Evolutionary conservation across 2,888 invertebrate species (phyloP).

Genomic region (Sarcophaga rosellei): DNA sequence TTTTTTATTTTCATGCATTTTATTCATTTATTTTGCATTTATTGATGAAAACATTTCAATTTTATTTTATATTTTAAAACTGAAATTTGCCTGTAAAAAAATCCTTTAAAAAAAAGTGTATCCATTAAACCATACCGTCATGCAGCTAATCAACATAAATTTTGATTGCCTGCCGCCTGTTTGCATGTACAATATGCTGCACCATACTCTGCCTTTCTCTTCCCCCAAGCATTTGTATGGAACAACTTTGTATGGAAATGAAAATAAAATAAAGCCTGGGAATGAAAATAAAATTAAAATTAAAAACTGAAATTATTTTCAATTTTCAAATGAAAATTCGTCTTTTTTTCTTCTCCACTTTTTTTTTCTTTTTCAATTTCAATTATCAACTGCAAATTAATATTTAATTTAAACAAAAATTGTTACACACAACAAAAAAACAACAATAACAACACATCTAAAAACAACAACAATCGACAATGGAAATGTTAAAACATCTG

Average conservation of each 20-base stretch:
- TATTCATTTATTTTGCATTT: no score
- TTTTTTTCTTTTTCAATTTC: constrained; percentile 20
- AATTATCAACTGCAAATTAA: not conserved
- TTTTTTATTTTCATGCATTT: no score
- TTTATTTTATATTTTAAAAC: no score
- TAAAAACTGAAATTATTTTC: constrained; percentile 16
- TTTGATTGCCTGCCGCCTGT: not conserved
- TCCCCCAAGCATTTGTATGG: not conserved
- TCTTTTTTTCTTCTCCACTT: constrained; percentile 4
- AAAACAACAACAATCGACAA: not conserved
- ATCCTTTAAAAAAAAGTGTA: no score
- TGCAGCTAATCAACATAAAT: no score
- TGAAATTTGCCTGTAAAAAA: not conserved
- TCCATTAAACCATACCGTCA: not conserved
- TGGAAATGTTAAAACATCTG: constrained; percentile 1
- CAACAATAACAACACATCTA: not conserved
- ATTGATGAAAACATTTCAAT: no score
- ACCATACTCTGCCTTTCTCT: not conserved
- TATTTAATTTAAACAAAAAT: constrained; percentile 6
- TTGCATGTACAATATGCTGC: not conserved
- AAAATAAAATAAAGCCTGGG: not conserved
- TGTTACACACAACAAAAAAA: not conserved
- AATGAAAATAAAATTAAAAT: not conserved
- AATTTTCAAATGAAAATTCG: constrained; percentile 46
- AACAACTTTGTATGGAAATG: not conserved